Percentiles rank a stretch among this genome's conserved stretches.
phyloP scores from a whole-genome alignment of 1,140 invertebrate genomes.

The Chrysoperla carnea region DNA sequence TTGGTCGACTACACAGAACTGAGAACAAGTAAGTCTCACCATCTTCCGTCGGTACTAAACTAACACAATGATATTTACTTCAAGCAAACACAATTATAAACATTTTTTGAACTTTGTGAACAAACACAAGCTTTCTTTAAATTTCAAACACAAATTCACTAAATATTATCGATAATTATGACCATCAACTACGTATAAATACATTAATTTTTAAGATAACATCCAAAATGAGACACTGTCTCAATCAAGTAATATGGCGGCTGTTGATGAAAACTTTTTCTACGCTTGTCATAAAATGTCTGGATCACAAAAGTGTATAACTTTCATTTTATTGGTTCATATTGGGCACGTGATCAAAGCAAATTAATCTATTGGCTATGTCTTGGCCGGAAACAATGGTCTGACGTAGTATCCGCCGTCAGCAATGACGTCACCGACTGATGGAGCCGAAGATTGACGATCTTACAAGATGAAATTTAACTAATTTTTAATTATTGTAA shows the following conservation, averaged over 20 bases:
- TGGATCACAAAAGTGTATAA: conserved; percentile 40
- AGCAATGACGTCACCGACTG: conserved; percentile 12
- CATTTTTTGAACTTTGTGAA: conserved; percentile 18
- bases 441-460: conserved; percentile 12
- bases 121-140: conserved; percentile 18
- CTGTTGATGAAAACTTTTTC: conserved; percentile 83
- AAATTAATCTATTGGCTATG: conserved; percentile 17
- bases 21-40: conserved; percentile 38
- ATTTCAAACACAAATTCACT: conserved; percentile 15
- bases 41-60: conserved; percentile 36
- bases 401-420: conserved; percentile 22
- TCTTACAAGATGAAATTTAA: background rate
- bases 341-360: conserved; percentile 31
- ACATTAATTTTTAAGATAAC: conserved; percentile 27
- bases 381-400: conserved; percentile 21
- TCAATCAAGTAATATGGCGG: conserved; percentile 73
- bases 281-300: conserved; percentile 79
- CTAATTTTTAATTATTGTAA: background rate
- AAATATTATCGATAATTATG: conserved; percentile 17
- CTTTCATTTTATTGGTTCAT: conserved; percentile 30
- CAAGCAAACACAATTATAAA: conserved; percentile 15
- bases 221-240: conserved; percentile 49
- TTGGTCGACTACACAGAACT: conserved; percentile 32
- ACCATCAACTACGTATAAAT: conserved; percentile 15
- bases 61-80: conserved; percentile 40